A percentile compares a stretch with the other conserved stretches of the same genome.
These are phyloP conservation scores for Norana najaformis DNA, from an alignment of 2,888 invertebrate genomes.

Conservation along the genomic window DNA sequence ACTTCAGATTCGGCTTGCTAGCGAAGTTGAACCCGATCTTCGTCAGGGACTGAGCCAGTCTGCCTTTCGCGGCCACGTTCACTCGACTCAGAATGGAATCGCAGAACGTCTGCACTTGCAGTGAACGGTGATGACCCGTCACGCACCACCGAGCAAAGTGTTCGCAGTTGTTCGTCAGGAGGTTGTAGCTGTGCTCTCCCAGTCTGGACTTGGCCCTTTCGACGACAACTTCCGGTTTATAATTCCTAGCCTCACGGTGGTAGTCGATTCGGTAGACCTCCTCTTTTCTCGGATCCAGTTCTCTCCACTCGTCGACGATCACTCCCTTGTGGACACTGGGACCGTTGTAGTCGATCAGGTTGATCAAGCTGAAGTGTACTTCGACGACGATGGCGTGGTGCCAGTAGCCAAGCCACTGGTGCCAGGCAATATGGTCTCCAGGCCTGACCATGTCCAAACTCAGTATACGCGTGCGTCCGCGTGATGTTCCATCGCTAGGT, in stretches of 20 bases:
- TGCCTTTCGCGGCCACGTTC: neutral
- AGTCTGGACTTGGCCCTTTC: neutral
- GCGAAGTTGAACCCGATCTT: constrained; percentile 14
- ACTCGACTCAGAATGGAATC: neutral
- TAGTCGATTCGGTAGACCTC: constrained; percentile 31
- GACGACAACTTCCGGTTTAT: neutral
- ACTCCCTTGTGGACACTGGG: constrained; percentile 24
- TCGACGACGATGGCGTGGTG: constrained; percentile 32
- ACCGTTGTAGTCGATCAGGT: constrained; percentile 30
- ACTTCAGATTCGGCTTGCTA: neutral
- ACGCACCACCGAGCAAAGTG: constrained; percentile 32
- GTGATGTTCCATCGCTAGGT: neutral
- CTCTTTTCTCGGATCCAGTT: neutral
- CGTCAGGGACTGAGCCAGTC: neutral
- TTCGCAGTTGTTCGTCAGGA: constrained; percentile 34
- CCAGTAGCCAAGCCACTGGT: constrained; percentile 29
- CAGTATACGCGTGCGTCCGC: constrained; percentile 22
- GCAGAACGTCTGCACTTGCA: constrained; percentile 22
- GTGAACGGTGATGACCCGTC: constrained; percentile 27
- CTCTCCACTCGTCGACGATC: constrained; percentile 29
- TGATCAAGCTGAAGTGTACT: neutral
- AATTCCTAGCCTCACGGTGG: neutral
- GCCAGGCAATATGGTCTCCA: constrained; percentile 32
- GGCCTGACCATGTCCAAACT: neutral
- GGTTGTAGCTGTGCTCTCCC: constrained; percentile 24